These are phyloP conservation scores for Cuculus canorus DNA, from an alignment of 2,797 vertebrate species.

Conservation along the genomic window DNA sequence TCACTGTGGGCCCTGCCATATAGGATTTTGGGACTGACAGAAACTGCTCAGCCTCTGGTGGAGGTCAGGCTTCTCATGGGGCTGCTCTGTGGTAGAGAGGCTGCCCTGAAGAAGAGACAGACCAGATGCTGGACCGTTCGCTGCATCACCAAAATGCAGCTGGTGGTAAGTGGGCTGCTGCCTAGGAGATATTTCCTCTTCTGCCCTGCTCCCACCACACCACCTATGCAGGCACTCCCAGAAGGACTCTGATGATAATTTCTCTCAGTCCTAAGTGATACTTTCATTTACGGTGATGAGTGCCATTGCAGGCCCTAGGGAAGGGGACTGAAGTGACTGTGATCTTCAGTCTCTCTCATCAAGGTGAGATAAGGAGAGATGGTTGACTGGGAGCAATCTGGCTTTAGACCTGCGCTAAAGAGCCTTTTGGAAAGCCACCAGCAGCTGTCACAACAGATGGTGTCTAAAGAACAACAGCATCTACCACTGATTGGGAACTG, in stretches of 20 bases:
- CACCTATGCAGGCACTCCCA: fast-evolving
- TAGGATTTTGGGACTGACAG: background rate
- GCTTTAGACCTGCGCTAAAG: background rate
- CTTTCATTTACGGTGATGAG: background rate
- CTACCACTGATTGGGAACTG: background rate
- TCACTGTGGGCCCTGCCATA: fast-evolving
- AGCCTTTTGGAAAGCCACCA: constrained; percentile 34
- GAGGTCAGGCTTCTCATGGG: background rate
- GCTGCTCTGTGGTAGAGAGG: background rate
- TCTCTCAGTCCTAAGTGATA: background rate
- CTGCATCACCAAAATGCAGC: background rate
- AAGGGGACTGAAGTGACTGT: background rate
- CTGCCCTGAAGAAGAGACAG: background rate
- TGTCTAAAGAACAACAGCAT: constrained; percentile 17
- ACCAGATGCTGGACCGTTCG: background rate
- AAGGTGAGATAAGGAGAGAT: constrained; percentile 12
- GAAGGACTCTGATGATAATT: background rate
- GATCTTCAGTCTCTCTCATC: background rate
- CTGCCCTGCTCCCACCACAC: background rate
- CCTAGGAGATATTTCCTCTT: background rate
- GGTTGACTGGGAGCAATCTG: background rate
- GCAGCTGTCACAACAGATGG: constrained; percentile 61
- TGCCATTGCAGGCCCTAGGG: background rate
- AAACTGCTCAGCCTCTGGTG: background rate
- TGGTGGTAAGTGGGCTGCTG: background rate